phyloP scores from a whole-genome alignment of 1,140 invertebrate species.

The Orchesella cincta region DNA sequence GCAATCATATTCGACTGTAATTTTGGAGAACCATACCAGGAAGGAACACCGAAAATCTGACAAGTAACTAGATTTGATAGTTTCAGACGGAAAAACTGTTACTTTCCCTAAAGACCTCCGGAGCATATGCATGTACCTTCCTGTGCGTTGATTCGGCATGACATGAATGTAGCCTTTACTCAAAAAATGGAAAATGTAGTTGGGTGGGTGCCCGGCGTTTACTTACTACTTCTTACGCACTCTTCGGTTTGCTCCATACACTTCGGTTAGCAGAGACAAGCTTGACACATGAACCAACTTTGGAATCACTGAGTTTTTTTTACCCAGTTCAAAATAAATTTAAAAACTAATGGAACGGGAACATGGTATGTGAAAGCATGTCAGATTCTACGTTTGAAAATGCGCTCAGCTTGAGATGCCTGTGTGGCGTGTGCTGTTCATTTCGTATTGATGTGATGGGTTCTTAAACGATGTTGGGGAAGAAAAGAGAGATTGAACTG shows the following conservation, averaged over 20 bases:
- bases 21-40: no score
- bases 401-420: neutral
- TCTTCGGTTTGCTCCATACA: neutral
- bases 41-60: no score
- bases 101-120: no score
- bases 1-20: no score
- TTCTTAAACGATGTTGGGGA: conserved; percentile 1
- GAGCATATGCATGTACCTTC: no score
- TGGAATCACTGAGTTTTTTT: neutral
- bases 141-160: no score
- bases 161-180: no score
- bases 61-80: no score
- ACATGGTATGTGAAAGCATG: neutral
- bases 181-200: conserved; percentile 17
- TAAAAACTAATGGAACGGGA: neutral
- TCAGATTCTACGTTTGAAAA: neutral
- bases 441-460: neutral
- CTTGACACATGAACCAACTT: conserved; percentile 24
- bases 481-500: neutral
- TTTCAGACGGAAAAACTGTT: no score
- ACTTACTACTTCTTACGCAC: no score
- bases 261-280: neutral
- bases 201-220: conserved; percentile 17
- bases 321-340: conserved; percentile 22
- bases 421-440: neutral